Percentiles rank a stretch among this genome's conserved stretches.
Evolutionary conservation across 1,140 invertebrate species (phyloP).

Genomic region (Zaprionus tsacasi): DNA sequence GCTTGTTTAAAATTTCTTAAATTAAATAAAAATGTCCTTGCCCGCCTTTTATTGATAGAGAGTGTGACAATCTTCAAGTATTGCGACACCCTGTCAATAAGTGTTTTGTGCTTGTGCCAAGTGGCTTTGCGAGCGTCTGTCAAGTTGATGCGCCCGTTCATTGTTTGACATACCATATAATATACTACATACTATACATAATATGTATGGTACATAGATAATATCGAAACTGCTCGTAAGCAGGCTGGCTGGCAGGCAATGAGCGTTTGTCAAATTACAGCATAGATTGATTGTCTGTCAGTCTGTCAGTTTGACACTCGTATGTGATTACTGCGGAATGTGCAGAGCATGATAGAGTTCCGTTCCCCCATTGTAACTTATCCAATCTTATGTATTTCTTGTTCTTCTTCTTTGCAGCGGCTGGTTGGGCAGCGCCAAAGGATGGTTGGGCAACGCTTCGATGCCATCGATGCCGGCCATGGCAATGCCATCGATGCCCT

Average conservation of each 20-base stretch:
- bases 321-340: constrained; percentile 15
- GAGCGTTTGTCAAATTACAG: constrained; percentile 62
- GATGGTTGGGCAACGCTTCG: constrained; percentile 87
- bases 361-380: too few relatives aligned
- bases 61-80: background rate
- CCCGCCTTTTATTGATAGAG: background rate
- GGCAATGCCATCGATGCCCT: constrained; percentile 83
- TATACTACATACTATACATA: constrained; percentile 13
- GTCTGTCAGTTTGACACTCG: constrained; percentile 54
- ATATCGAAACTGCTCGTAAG: constrained; percentile 45
- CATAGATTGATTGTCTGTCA: constrained; percentile 67
- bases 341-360: background rate
- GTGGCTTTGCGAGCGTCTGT: constrained; percentile 29
- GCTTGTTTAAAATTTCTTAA: background rate
- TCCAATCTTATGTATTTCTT: constrained; percentile 2
- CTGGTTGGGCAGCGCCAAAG: constrained; percentile 93
- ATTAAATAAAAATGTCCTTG: background rate
- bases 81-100: constrained; percentile 45
- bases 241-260: constrained; percentile 7
- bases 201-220: constrained; percentile 40
- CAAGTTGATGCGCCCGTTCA: constrained; percentile 59
- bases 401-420: constrained; percentile 84
- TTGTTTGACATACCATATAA: constrained; percentile 54
- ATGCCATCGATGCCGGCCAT: constrained; percentile 82
- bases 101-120: constrained; percentile 31